phyloP scores from a whole-genome alignment of 1,140 invertebrate species.

The Drosophila burlai region DNA sequence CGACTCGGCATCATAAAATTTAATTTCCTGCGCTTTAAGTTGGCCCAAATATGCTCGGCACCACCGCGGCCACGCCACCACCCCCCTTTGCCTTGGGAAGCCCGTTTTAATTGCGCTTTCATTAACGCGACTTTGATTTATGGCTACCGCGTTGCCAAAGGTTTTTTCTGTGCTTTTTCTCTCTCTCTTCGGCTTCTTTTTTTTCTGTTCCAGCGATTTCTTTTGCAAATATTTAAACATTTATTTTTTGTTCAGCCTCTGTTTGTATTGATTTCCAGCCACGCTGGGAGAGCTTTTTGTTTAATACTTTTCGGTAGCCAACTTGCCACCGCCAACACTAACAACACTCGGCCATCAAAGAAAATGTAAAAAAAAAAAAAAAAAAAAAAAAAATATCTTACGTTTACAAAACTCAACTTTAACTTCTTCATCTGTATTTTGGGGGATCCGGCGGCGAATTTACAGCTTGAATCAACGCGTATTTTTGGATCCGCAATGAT shows the following conservation, averaged over 20 bases:
- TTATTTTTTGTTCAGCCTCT: slow-evolving; percentile 36
- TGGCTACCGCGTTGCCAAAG: slow-evolving; percentile 81
- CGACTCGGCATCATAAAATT: slow-evolving; percentile 77
- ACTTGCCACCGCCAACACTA: slow-evolving; percentile 45
- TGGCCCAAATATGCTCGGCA: slow-evolving; percentile 72
- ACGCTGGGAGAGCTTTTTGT: slow-evolving; percentile 68
- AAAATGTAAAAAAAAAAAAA: slow-evolving; percentile 6
- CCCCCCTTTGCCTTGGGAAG: slow-evolving; percentile 33
- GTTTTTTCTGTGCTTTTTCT: slow-evolving; percentile 54
- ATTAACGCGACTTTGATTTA: slow-evolving; percentile 84
- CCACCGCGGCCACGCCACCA: slow-evolving; percentile 4
- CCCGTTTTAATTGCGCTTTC: slow-evolving; percentile 82
- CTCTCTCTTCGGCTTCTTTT: slow-evolving; percentile 20
- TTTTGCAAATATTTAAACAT: slow-evolving; percentile 83
- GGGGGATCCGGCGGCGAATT: slow-evolving; percentile 15
- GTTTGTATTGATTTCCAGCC: slow-evolving; percentile 76
- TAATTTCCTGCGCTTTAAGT: slow-evolving; percentile 82
- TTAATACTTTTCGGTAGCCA: slow-evolving; percentile 81
- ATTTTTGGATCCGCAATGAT: slow-evolving; percentile 69
- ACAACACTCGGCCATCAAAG: slow-evolving; percentile 38
- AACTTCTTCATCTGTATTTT: slow-evolving; percentile 26
- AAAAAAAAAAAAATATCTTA: slow-evolving; percentile 34
- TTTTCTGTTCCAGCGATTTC: slow-evolving; percentile 65
- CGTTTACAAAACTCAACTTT: slow-evolving; percentile 61
- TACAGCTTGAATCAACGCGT: slow-evolving; percentile 57